Base-by-base conservation (phyloP, 1,140 invertebrate genomes). In the Trichonephila clavata region DNA sequence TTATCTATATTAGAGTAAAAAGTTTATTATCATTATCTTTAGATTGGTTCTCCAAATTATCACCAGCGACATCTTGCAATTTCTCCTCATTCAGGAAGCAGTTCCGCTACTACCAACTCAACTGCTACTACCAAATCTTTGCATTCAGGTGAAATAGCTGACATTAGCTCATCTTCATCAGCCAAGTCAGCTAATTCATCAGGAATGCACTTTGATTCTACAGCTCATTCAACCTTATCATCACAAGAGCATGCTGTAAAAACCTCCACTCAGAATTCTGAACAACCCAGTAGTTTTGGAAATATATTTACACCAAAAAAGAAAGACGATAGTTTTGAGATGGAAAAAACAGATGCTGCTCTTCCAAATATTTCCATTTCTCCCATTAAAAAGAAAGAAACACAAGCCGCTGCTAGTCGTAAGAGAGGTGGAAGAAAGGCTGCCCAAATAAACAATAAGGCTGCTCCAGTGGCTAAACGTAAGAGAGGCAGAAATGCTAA, bases 191-290 rank as follows among this genome's bases (percentile, higher is more conserved):
- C 39, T 1, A 60, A 57, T 61, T 80, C 65, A 6, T 60, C 88
- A 18, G 39, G 18, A n/a, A 43, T 43, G 18, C 86, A 83, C 24
- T 10, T 80, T 20, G 77, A 81, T 16, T 57, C 27, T 18, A 91
- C 80, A 27, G 20, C 18, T 6, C 61, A 71, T 18, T 61, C 39
- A 50, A 16, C 84, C 21, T 10, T 83, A 24, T 32, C 90, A 0
- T 92, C 90, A 6, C 90, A 92, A 83, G 90, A 92, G 27, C 57
- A 18, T 24, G 27, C 18, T 0, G 57, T 61, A 27, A 92, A 86
- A 43, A 92, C 91, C 4, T 92, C 91, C 16, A 92, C 91, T 5
- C 91, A 92, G 60, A 92, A 92, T 20, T 92, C 91, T 27, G 50
- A 60, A 32, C 86, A 39, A 8, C 39, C n/a, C 14, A 57, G 20